Base-by-base conservation (phyloP, 2,888 invertebrate genomes). In the Metalampra italica region DNA sequence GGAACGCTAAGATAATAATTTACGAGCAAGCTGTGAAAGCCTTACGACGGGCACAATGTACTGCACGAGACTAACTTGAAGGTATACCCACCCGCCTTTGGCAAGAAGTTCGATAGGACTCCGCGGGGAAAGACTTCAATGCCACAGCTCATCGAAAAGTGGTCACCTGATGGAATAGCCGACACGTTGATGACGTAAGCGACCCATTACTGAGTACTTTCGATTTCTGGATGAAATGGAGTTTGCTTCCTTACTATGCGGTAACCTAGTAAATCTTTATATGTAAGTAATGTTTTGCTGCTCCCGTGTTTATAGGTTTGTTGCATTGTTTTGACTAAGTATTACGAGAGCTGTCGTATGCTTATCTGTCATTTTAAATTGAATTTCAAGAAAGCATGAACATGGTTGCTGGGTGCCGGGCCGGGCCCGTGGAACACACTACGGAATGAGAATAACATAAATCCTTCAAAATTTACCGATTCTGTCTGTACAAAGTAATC, bases 151-250 rank as follows among this genome's bases (percentile, higher is more conserved):
- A 36, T 22, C 22, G 36, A 11, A 8, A n/a, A n/a, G 11, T 36
- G n/a, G 36, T 22, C 22, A 22, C 22, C 22, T 5, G 22, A 22
- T n/a, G 36, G 36, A 36, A 36, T n/a, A n/a, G 36, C 36, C 1
- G 36, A 36, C 22, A 22, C 62, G 60, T 37, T 50, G 56, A 45
- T 75, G 75, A 77, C 70, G 76, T 66, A 80, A 79, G 46, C 53
- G 59, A 56, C 63, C 66, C 60, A 64, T 71, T 72, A 69, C 65
- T 55, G 55, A 56, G 52, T 53, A 77, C 83, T 83, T 82, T 83
- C 82, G 68, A 66, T 82, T 77, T 82, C 82, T 80, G 83, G 83
- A 82, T 80, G 75, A 78, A 78, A 70, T 65, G 64, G 68, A 70
- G 57, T 51, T 55, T 44, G 64, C 66, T 74, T 73, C 72, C 73